Conservation (phyloP, 1,140 invertebrate genomes). For the Arion vulgaris region DNA sequence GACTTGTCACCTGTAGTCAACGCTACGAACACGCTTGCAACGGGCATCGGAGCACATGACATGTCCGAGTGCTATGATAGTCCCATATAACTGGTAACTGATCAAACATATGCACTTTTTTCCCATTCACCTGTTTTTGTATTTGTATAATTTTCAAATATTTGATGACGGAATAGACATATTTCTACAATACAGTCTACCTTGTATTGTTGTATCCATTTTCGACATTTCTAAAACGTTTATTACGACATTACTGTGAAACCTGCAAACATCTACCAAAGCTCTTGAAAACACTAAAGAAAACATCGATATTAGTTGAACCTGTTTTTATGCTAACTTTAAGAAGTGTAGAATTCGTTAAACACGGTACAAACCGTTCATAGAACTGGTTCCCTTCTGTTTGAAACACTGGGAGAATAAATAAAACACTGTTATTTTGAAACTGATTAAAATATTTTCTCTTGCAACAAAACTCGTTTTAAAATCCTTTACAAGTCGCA, state of each 20-base stretch:
- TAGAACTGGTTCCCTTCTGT: background rate
- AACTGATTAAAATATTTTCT: constrained; percentile 17
- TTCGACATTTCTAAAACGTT: background rate
- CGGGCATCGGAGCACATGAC: too few species aligned
- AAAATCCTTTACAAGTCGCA: constrained; percentile 2
- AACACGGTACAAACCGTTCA: background rate
- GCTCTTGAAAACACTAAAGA: background rate
- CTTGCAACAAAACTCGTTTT: constrained; percentile 6
- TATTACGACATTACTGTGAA: constrained; percentile 6
- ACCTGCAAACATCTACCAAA: background rate
- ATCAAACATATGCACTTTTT: too few species aligned
- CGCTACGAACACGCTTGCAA: too few species aligned
- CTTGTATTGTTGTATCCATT: background rate
- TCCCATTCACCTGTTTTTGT: too few species aligned
- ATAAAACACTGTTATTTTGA: constrained; percentile 15
- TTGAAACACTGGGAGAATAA: background rate
- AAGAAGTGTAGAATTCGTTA: background rate
- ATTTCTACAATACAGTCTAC: too few species aligned
- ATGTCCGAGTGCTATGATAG: too few species aligned
- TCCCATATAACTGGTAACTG: too few species aligned
- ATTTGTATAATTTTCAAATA: too few species aligned
- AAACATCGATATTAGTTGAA: background rate
- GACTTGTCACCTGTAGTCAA: too few species aligned
- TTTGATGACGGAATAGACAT: too few species aligned
- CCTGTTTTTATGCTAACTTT: background rate